Conservation (phyloP, 2,888 invertebrate species). For the Oxytorus armatus region DNA sequence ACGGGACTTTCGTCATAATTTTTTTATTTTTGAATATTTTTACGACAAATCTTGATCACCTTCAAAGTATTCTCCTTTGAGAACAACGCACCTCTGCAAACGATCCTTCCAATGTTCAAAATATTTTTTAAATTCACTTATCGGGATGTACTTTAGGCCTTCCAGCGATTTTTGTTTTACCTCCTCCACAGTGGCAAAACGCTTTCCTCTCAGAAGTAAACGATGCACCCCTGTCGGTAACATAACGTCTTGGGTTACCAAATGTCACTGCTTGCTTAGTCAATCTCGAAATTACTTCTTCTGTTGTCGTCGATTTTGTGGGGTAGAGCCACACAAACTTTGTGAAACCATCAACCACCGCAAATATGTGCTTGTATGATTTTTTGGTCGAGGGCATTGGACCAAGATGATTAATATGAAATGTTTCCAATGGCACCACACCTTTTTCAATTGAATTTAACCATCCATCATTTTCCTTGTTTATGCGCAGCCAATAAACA, state of each 20-base stretch:
- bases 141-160: too few species aligned
- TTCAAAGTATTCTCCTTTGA: too few species aligned
- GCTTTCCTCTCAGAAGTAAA: too few species aligned
- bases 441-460: not conserved
- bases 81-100: too few species aligned
- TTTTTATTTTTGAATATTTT: too few species aligned
- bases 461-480: not conserved
- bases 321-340: slow-evolving; percentile 78
- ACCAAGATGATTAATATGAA: not conserved
- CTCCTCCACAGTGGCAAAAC: too few species aligned
- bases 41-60: too few species aligned
- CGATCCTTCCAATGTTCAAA: too few species aligned
- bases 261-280: slow-evolving; percentile 76
- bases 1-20: too few species aligned
- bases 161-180: too few species aligned
- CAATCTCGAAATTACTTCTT: slow-evolving; percentile 62
- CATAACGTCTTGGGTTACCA: slow-evolving; percentile 77
- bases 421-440: not conserved
- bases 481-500: slow-evolving; percentile 58
- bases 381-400: not conserved
- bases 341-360: slow-evolving; percentile 67
- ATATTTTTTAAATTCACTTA: too few species aligned
- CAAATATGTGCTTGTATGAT: not conserved
- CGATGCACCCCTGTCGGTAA: slow-evolving; percentile 78
- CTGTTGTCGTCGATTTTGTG: slow-evolving; percentile 72